Conservation (phyloP, 2,113 vertebrate species). For the Parotia lawesii region DNA sequence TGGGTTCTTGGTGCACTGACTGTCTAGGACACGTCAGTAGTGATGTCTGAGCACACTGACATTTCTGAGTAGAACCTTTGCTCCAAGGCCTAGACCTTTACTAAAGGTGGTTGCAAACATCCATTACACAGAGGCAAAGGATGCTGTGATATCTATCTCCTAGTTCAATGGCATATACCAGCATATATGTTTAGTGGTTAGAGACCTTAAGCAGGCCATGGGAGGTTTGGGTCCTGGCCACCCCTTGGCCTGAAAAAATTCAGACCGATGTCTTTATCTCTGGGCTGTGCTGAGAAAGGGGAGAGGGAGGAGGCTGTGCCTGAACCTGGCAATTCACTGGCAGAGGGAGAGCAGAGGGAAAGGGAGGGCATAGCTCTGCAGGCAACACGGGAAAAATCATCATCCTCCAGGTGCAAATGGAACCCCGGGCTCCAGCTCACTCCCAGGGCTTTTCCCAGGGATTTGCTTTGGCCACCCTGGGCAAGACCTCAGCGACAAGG, state of each 20-base stretch:
- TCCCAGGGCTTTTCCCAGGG: neutral
- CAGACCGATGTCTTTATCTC: neutral
- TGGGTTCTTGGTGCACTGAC: neutral
- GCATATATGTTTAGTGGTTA: neutral
- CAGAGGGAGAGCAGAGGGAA: neutral
- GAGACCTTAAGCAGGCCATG: neutral
- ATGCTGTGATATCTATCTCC: neutral
- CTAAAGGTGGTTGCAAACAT: neutral
- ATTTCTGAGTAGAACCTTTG: neutral
- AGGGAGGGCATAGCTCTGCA: neutral
- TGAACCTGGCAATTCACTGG: neutral
- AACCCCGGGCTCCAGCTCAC: rapidly evolving
- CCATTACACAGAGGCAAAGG: neutral
- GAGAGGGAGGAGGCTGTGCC: neutral
- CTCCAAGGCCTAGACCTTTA: neutral
- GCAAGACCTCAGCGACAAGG: rapidly evolving
- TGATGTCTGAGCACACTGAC: neutral
- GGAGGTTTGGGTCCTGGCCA: neutral
- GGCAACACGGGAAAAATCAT: neutral
- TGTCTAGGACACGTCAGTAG: neutral
- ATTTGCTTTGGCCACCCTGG: rapidly evolving
- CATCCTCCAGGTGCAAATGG: too few species aligned
- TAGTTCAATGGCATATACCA: neutral
- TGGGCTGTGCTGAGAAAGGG: neutral
- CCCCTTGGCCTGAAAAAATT: neutral